These are phyloP conservation scores for Dendrocincla tyrannina DNA, from an alignment of 2,797 vertebrate species.

Conservation along the genomic window DNA sequence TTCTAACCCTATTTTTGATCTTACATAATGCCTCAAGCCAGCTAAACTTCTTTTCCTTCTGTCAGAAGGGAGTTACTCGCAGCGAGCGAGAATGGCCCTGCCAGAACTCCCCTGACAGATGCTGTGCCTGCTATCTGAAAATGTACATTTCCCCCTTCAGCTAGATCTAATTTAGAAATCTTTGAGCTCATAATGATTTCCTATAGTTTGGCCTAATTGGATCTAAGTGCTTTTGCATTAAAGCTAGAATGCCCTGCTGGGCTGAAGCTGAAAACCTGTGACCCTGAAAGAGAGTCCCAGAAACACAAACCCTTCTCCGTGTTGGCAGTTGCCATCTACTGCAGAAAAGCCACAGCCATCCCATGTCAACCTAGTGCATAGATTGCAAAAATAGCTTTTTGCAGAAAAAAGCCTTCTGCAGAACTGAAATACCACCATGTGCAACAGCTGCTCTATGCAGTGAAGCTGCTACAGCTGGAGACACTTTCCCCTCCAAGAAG, in stretches of 20 bases:
- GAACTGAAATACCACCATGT: fast-evolving
- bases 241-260: neutral
- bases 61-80: constrained; percentile 9
- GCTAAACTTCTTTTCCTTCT: neutral
- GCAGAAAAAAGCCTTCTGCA: neutral
- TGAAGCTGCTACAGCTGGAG: neutral
- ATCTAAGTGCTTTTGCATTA: constrained; percentile 13
- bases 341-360: neutral
- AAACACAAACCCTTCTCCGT: neutral
- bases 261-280: neutral
- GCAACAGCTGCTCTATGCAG: neutral
- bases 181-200: constrained; percentile 46
- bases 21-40: neutral
- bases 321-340: neutral
- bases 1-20: constrained; percentile 19
- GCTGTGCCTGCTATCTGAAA: neutral
- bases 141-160: constrained; percentile 19
- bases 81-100: neutral
- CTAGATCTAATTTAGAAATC: constrained; percentile 56
- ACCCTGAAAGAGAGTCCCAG: neutral
- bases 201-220: constrained; percentile 51
- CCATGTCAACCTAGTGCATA: neutral
- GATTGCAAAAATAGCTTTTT: neutral
- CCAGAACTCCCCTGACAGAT: neutral
- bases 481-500: neutral